Evolutionary conservation across 2,888 invertebrate species (phyloP), one percentile per base, ranked within the genome.

Genomic region (Volucella inanis): DNA sequence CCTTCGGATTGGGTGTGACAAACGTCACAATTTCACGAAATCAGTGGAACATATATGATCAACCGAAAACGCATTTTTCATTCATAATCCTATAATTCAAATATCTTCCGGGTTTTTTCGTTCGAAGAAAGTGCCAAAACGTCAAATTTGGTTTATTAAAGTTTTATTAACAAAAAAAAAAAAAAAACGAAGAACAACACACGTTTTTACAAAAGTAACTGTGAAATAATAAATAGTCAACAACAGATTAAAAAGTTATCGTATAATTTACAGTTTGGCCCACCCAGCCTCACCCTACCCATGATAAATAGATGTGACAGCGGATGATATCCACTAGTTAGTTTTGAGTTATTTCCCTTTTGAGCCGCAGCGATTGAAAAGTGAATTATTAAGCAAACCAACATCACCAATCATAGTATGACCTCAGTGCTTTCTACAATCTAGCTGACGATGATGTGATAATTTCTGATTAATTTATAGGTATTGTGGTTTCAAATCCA

Each of bases 181-280:
- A 31, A 6, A 0, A 31, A 6, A 22, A 22, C 22, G 50, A 61
- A 72, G 45, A 18, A 10, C 41, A 18, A 14, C 6, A 31, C 31
- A 12, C n/a, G 10, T 52, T n/a, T 45, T 15, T 10, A 54, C 45
- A 45, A 49, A 71, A 64, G 64, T 64, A 57, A 49, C 47, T 31
- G 41, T 39, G 15, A 45, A 55, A 45, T 55, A 65, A 75, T 65
- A 43, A 75, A 57, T 75, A 55, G 55, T 49, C 55, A 49, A 38
- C 75, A 65, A 47, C 55, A 41, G 45, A 22, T 57, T 41, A 4
- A n/a, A 22, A 57, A 15, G 39, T 22, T n/a, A 38, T 55, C 22
- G 71, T 55, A 55, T 61, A 47, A 31, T 18, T 39, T 8, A 11
- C 47, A 39, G 39, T 18, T n/a, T 8, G 64, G 43, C 50, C 31